Evolutionary conservation across 2,797 vertebrate genomes (phyloP).

Genomic region (Myripristis murdjan): DNA sequence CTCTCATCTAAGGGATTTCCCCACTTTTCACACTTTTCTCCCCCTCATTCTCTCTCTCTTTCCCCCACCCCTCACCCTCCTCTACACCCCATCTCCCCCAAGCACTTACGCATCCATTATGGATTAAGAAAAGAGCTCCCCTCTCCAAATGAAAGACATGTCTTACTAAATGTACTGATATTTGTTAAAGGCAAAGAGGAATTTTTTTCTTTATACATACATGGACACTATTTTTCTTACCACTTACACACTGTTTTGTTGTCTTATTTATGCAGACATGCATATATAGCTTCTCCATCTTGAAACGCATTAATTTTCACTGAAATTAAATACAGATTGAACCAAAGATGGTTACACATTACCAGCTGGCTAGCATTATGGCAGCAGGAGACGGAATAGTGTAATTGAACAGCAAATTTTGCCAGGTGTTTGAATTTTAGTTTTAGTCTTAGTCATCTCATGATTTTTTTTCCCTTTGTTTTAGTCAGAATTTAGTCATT

Average conservation of each 20-base stretch:
- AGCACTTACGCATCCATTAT: constrained; percentile 40
- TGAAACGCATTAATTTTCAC: constrained; percentile 31
- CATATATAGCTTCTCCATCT: constrained; percentile 5
- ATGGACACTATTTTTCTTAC: constrained; percentile 11
- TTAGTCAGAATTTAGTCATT: no score
- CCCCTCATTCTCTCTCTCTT: constrained; percentile 15
- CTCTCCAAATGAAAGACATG: constrained; percentile 36
- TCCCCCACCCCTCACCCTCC: no score
- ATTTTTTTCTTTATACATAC: constrained; percentile 8
- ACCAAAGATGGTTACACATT: constrained; percentile 36
- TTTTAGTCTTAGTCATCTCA: no score
- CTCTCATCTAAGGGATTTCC: constrained; percentile 46
- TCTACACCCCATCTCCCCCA: constrained; percentile 17
- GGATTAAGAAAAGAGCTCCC: constrained; percentile 41
- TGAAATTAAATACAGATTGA: constrained; percentile 58
- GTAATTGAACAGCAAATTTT: no score
- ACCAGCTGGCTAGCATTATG: constrained; percentile 18
- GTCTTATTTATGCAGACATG: constrained; percentile 13
- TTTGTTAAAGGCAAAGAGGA: constrained; percentile 33
- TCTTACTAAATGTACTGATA: constrained; percentile 37
- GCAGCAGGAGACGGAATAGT: constrained; percentile 7
- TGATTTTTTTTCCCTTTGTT: no score
- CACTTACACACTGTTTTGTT: constrained; percentile 9
- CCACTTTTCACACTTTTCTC: constrained; percentile 17
- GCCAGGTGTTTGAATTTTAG: no score